phyloP scores from a whole-genome alignment of 2,888 invertebrate genomes.

The Ctenicera cuprea region DNA sequence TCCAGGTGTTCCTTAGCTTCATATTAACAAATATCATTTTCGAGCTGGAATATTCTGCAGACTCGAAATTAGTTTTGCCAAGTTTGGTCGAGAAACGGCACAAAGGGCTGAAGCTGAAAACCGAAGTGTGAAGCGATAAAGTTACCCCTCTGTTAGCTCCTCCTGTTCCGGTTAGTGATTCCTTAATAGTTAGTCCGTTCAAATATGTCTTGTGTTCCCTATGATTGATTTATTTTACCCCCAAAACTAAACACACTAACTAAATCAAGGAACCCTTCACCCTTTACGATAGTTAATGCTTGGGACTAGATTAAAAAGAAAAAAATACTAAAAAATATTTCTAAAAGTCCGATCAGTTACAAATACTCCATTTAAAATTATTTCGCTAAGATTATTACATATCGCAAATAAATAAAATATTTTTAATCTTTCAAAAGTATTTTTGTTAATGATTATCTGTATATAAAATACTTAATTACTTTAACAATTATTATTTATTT shows the following conservation, averaged over 20 bases:
- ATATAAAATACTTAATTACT: too few species aligned
- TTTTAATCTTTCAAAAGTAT: too few species aligned
- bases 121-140: conserved; percentile 51
- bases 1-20: conserved; percentile 31
- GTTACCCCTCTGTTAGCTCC: conserved; percentile 47
- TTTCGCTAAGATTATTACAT: too few species aligned
- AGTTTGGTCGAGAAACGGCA: background rate
- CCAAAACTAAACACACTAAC: conserved; percentile 49
- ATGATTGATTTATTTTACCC: conserved; percentile 58
- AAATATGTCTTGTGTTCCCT: conserved; percentile 59
- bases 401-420: too few species aligned
- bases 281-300: conserved; percentile 9
- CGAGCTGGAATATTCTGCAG: background rate
- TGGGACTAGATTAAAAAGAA: too few species aligned
- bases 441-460: too few species aligned
- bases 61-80: background rate
- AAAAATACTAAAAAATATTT: too few species aligned
- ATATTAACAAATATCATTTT: conserved; percentile 1
- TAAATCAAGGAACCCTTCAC: conserved; percentile 41
- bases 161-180: conserved; percentile 61
- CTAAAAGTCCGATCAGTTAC: too few species aligned
- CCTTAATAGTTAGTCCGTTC: conserved; percentile 61
- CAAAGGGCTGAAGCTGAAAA: conserved; percentile 23
- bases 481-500: too few species aligned
- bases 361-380: too few species aligned